Conservation (phyloP, 2,888 invertebrate genomes). For the Eristalis intricaria region DNA sequence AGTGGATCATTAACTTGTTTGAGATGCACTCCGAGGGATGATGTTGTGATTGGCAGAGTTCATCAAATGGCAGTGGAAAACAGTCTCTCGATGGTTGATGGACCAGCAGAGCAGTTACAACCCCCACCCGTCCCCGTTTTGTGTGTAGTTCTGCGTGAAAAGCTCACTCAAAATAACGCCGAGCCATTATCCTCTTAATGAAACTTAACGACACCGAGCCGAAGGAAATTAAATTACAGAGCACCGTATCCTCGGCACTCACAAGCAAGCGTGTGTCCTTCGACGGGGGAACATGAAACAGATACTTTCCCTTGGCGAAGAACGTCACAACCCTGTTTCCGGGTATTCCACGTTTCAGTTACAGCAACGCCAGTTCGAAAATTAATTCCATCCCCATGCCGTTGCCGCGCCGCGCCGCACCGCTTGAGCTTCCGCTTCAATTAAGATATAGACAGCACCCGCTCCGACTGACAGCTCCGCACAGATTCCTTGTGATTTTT, state of each 20-base stretch:
- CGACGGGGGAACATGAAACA: background rate
- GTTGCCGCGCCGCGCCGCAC: background rate
- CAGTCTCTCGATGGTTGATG: background rate
- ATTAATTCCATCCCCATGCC: slow-evolving; percentile 26
- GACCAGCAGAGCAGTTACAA: no score
- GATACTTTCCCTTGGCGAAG: background rate
- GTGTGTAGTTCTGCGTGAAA: background rate
- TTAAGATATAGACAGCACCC: slow-evolving; percentile 2
- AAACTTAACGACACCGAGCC: slow-evolving; percentile 2
- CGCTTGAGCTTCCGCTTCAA: slow-evolving; percentile 5
- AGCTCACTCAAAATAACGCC: background rate
- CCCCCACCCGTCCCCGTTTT: background rate
- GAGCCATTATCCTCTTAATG: background rate
- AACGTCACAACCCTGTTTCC: background rate
- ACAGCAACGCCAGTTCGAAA: slow-evolving; percentile 10
- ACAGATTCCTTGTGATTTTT: slow-evolving; percentile 23
- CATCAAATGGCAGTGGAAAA: background rate
- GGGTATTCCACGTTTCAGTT: slow-evolving; percentile 4
- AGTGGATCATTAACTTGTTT: background rate
- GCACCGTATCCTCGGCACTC: background rate
- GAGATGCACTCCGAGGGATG: background rate
- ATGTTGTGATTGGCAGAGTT: slow-evolving; percentile 1
- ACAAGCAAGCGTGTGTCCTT: background rate
- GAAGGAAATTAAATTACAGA: background rate
- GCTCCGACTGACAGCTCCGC: background rate